These are phyloP conservation scores for Peromyscus nudipes DNA, from an alignment of 2,797 vertebrate genomes.

Conservation along the genomic window DNA sequence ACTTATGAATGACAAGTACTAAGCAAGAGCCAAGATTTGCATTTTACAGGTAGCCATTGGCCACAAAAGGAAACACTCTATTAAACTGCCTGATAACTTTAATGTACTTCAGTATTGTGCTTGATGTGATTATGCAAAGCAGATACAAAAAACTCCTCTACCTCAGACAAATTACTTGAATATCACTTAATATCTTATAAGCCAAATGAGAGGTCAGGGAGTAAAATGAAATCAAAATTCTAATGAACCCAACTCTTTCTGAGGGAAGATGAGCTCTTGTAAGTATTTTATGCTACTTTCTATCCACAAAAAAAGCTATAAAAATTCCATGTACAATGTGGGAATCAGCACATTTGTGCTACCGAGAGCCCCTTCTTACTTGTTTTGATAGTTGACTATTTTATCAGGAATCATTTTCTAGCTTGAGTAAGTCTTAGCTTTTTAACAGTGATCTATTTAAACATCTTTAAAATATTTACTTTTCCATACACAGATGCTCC, in stretches of 20 bases:
- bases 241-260: constrained; percentile 61
- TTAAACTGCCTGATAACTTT: constrained; percentile 46
- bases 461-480: constrained; percentile 49
- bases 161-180: constrained; percentile 45
- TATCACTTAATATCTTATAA: constrained; percentile 33
- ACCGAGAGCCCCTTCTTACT: neutral
- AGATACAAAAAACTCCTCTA: constrained; percentile 38
- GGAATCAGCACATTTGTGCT: neutral
- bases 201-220: constrained; percentile 42
- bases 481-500: neutral
- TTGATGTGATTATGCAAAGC: constrained; percentile 57
- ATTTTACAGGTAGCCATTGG: constrained; percentile 47
- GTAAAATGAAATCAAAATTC: constrained; percentile 57
- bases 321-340: neutral
- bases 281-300: constrained; percentile 52
- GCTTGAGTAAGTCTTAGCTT: neutral
- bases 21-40: constrained; percentile 35
- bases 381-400: neutral
- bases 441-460: constrained; percentile 39
- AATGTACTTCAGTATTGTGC: neutral
- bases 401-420: neutral
- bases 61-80: constrained; percentile 35
- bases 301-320: constrained; percentile 31
- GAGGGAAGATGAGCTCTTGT: constrained; percentile 22
- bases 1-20: constrained; percentile 32